A percentile compares a stretch with the other conserved stretches of the same genome.
phyloP scores from a whole-genome alignment of 2,797 vertebrate species.

The Gobio occitaniae region DNA sequence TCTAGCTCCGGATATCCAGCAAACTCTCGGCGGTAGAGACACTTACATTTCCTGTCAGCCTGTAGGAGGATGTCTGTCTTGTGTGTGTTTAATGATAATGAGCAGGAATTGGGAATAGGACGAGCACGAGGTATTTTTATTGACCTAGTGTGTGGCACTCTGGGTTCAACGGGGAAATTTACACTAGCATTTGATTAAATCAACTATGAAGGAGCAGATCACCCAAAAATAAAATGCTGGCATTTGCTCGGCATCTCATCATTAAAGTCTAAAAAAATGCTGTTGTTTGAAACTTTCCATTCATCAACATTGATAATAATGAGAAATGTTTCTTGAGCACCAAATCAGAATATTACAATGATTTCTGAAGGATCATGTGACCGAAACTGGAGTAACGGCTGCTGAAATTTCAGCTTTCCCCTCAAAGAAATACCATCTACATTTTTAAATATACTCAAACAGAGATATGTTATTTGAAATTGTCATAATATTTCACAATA shows the following conservation, averaged over 20 bases:
- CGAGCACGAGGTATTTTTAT: conserved; percentile 47
- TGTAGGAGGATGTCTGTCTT: conserved; percentile 25
- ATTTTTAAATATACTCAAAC: background rate
- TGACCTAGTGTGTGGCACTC: conserved; percentile 50
- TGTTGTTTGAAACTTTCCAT: background rate
- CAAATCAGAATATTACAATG: background rate
- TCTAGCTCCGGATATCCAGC: conserved; percentile 20
- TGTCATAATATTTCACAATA: background rate
- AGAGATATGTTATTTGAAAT: too few relatives aligned
- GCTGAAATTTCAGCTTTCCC: background rate
- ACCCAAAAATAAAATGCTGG: background rate
- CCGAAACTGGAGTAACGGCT: background rate
- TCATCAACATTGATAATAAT: background rate
- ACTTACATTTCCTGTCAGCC: conserved; percentile 28
- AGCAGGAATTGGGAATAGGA: conserved; percentile 34
- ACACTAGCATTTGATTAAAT: conserved; percentile 23
- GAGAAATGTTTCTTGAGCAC: background rate
- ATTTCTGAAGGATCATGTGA: conserved; percentile 9
- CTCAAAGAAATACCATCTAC: background rate
- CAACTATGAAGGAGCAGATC: background rate
- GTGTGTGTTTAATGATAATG: conserved; percentile 39
- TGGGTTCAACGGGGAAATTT: conserved; percentile 9
- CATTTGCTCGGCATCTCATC: background rate
- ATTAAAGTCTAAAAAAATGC: background rate
- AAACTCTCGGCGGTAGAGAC: conserved; percentile 30